Percentiles rank a stretch among this genome's conserved stretches.
Conservation (phyloP, 2,113 vertebrate genomes). For the Myocastor coypus region DNA sequence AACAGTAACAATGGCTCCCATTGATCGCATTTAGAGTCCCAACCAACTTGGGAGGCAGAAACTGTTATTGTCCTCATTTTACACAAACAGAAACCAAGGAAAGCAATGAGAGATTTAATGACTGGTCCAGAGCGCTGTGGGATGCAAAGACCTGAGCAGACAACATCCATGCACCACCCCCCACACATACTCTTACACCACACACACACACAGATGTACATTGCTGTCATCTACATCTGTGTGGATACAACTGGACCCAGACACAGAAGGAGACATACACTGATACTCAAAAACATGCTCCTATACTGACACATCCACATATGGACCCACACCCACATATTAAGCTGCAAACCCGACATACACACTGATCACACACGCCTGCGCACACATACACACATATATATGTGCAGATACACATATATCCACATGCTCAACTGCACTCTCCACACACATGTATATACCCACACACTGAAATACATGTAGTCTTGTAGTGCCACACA, state of each 20-base stretch:
- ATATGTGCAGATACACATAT: not conserved
- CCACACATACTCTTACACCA: not conserved
- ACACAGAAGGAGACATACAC: not conserved
- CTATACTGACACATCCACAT: not conserved
- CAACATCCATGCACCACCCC: not conserved
- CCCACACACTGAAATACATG: not conserved
- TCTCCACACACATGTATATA: not conserved
- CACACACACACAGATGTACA: not conserved
- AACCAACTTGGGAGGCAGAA: not conserved
- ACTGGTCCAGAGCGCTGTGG: not conserved
- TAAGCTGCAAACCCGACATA: not conserved
- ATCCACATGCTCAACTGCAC: not conserved
- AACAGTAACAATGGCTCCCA: not conserved
- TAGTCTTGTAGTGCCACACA: not conserved
- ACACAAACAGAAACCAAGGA: not conserved
- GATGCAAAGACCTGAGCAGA: not conserved
- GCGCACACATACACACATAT: not conserved
- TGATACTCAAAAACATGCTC: not conserved
- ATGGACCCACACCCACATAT: not conserved
- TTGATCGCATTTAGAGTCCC: not conserved
- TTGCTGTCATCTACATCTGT: not conserved
- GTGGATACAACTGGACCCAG: not conserved
- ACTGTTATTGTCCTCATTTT: not conserved
- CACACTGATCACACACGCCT: not conserved
- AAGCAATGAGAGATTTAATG: not conserved